These are phyloP conservation scores for Chrosomus eos DNA, from an alignment of 2,797 vertebrate species.

Conservation along the genomic window DNA sequence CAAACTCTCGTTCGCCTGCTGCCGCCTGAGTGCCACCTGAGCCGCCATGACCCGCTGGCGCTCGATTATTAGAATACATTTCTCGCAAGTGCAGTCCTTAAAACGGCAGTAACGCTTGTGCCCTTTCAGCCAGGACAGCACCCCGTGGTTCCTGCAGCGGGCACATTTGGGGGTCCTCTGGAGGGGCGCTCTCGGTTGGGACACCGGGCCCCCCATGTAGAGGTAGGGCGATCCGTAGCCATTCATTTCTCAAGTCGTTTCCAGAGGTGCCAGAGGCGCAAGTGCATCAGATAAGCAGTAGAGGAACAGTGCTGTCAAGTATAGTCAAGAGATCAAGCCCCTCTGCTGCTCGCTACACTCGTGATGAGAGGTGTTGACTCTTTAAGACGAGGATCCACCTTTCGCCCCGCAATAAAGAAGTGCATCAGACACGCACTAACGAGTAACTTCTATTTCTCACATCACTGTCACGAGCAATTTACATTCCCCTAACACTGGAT, in stretches of 20 bases:
- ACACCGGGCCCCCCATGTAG: conserved; percentile 94
- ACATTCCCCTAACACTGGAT: conserved; percentile 22
- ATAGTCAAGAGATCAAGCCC: conserved; percentile 63
- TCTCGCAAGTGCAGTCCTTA: conserved; percentile 98
- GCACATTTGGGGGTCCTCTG: conserved; percentile 96
- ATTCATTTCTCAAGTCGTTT: conserved; percentile 81
- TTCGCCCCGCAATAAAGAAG: conserved; percentile 69
- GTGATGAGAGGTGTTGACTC: conserved; percentile 69
- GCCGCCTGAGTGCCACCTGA: conserved; percentile 91
- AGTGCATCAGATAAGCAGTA: conserved; percentile 62
- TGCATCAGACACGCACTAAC: conserved; percentile 71
- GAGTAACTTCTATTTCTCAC: conserved; percentile 68
- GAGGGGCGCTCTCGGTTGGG: conserved; percentile 89
- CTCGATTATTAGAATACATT: conserved; percentile 97
- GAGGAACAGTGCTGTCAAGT: conserved; percentile 55
- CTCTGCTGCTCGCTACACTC: conserved; percentile 66
- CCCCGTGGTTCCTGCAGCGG: conserved; percentile 94
- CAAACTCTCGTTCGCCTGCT: conserved; percentile 96
- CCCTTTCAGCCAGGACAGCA: conserved; percentile 95
- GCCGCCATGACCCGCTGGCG: conserved; percentile 97
- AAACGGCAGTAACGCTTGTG: conserved; percentile 98
- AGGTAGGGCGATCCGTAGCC: conserved; percentile 95
- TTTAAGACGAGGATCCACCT: conserved; percentile 70
- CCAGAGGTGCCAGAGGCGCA: conserved; percentile 49
- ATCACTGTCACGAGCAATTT: conserved; percentile 63